A percentile compares a stretch with the other conserved stretches of the same genome.
phyloP scores from a whole-genome alignment of 2,113 vertebrate genomes.

The Petromus typicus region DNA sequence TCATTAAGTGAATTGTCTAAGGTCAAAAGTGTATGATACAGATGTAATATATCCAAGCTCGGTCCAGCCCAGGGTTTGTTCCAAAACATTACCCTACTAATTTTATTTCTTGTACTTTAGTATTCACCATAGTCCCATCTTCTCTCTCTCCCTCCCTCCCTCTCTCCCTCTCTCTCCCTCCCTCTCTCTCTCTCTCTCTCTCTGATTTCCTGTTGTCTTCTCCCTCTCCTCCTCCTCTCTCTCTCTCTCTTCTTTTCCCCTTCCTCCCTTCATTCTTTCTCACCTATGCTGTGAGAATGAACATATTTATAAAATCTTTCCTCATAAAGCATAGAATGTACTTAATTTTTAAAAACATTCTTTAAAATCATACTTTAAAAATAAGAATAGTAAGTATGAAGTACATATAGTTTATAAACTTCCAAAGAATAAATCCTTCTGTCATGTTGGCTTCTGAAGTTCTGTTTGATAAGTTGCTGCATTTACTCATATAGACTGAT shows the following conservation, averaged over 20 bases:
- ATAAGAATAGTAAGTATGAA: neutral
- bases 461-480: neutral
- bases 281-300: neutral
- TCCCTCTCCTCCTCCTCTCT: neutral
- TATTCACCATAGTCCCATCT: too few relatives aligned
- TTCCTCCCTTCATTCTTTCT: too few relatives aligned
- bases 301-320: neutral
- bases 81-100: neutral
- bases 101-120: neutral
- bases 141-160: too few relatives aligned
- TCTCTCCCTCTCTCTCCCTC: neutral
- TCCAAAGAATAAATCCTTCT: neutral
- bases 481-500: too few relatives aligned
- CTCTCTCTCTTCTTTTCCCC: neutral
- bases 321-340: neutral
- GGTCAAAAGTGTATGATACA: neutral
- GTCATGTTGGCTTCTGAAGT: neutral
- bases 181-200: too few relatives aligned
- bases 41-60: neutral
- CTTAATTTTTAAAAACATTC: neutral
- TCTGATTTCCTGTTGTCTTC: too few relatives aligned
- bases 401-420: neutral
- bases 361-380: neutral
- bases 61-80: neutral
- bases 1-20: neutral